Evolutionary conservation across 1,140 invertebrate species (phyloP), one percentile per base, ranked within the genome.

Genomic region (Holotrichia oblita): DNA sequence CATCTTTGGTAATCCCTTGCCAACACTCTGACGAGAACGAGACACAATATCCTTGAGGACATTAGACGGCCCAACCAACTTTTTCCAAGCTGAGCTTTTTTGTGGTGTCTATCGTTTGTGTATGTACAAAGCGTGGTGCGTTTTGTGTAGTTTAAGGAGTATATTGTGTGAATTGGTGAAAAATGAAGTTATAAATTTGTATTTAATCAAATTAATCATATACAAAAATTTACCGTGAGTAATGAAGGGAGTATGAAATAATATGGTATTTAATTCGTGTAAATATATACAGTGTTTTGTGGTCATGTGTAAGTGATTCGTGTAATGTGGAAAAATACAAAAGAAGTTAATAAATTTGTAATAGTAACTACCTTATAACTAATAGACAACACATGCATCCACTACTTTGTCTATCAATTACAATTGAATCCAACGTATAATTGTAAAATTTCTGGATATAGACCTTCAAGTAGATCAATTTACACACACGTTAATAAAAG

Each of bases 31-130:
- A 83, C 89, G 89, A 83, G 89, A 90, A 81, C 82, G 83, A 81
- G 83, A 84, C 79, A 91, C 89, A 87, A 92, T 88, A 81, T 91
- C 89, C 87, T 90, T 84, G 79, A 91, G 87, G 78, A 89, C 88
- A 73, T 88, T 87, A 83, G 87, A 88, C 48, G 87, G 87, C 59
- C 89, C 89, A 69, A 89, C 88, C 81, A 92, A 86, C 85, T 89
- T 90, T 87, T 90, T 91, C 91, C 91, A 92, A 83, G 87, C 89
- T 69, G 88, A 88, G 80, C 84, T 85, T 78, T 81, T 77, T 72
- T 78, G 77, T 41, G 80, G 74, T 41, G 80, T 84, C 81, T 83
- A 69, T 76, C 20, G 73, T 64, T 59, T 40, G 82, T 81, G 76
- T 82, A 83, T 83, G 76, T 84, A 84, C 83, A 84, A 83, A 83